Conservation (phyloP, 2,113 vertebrate genomes). For the Furnarius figulus region DNA sequence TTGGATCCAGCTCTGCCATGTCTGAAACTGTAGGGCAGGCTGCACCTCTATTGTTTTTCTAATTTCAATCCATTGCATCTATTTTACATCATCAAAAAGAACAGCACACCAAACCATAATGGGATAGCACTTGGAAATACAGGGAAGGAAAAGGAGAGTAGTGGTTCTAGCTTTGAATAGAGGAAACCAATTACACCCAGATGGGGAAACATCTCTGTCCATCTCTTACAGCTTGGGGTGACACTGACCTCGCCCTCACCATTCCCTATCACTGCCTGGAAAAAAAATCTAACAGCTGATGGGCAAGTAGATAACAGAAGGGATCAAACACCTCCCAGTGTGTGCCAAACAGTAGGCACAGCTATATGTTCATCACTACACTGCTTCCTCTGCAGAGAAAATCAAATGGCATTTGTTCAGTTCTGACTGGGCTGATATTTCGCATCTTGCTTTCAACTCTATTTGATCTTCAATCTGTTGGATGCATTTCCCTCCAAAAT, state of each 20-base stretch:
- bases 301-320: neutral
- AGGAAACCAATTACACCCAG: neutral
- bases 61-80: neutral
- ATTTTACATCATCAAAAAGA: neutral
- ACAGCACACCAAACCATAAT: neutral
- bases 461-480: constrained; percentile 16
- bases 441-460: neutral
- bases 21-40: neutral
- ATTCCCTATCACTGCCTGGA: neutral
- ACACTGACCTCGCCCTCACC: neutral
- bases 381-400: constrained; percentile 26
- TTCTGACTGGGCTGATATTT: neutral
- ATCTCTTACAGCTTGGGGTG: neutral
- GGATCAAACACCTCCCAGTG: neutral
- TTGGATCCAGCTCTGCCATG: neutral
- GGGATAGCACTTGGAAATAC: neutral
- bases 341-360: neutral
- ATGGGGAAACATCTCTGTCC: neutral
- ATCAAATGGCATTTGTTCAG: neutral
- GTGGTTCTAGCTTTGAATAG: neutral
- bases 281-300: neutral
- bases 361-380: neutral
- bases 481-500: neutral
- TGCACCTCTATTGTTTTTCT: neutral
- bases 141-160: neutral